Percentiles rank a stretch among this genome's conserved stretches.
Evolutionary conservation across 2,888 invertebrate genomes (phyloP).

Genomic region (Dasysyrphus tricinctus): DNA sequence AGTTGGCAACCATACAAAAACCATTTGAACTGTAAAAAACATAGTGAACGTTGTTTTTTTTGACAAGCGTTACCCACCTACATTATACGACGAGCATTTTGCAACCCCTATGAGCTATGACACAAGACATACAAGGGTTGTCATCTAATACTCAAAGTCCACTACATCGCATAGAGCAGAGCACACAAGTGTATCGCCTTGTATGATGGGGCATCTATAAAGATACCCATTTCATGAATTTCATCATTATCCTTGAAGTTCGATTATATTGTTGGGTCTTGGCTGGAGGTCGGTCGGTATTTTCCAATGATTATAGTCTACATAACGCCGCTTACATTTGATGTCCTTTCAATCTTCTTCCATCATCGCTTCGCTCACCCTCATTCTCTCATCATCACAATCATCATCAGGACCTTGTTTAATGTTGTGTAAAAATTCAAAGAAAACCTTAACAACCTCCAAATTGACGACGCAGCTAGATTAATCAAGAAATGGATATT

Average conservation of each 20-base stretch:
- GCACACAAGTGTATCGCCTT: slow-evolving; percentile 10
- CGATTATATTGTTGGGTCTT: slow-evolving; percentile 44
- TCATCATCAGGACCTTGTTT: slow-evolving; percentile 41
- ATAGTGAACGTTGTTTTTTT: slow-evolving; percentile 49
- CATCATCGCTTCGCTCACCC: neutral
- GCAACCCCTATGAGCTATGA: slow-evolving; percentile 6
- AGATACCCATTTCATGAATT: slow-evolving; percentile 43
- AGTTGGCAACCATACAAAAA: slow-evolving; percentile 5
- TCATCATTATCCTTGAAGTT: slow-evolving; percentile 51
- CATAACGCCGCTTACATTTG: neutral
- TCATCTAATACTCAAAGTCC: slow-evolving; percentile 35
- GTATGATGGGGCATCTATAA: slow-evolving; percentile 1
- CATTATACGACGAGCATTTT: neutral
- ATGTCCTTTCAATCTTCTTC: slow-evolving; percentile 11
- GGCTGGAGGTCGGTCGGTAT: slow-evolving; percentile 26
- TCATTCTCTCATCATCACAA: neutral
- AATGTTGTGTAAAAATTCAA: slow-evolving; percentile 56
- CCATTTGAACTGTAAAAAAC: neutral
- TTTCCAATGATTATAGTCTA: neutral
- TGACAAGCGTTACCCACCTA: slow-evolving; percentile 13
- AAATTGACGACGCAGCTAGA: slow-evolving; percentile 70
- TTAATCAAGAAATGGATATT: slow-evolving; percentile 70
- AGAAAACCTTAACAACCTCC: slow-evolving; percentile 42
- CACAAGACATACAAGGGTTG: slow-evolving; percentile 31
- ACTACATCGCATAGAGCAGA: neutral